These are phyloP conservation scores for Drosophila mimetica DNA, from an alignment of 2,888 invertebrate genomes.

Conservation along the genomic window DNA sequence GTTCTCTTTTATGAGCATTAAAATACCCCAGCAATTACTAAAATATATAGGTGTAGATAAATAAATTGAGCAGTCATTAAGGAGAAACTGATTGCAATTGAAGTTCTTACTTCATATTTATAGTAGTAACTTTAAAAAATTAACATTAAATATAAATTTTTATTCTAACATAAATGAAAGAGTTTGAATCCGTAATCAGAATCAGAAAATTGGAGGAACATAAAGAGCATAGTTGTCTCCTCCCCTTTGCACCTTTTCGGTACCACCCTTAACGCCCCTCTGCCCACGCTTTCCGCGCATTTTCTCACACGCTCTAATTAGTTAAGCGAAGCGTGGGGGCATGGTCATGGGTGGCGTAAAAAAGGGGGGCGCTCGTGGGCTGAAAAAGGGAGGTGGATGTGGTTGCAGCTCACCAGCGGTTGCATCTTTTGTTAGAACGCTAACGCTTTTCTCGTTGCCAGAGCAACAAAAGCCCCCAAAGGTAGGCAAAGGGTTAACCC, in stretches of 20 bases:
- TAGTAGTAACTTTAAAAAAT: no score
- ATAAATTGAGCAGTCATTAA: no score
- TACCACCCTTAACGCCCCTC: neutral
- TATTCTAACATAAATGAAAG: no score
- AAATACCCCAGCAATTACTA: neutral
- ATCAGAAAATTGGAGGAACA: constrained; percentile 36
- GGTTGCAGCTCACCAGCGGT: constrained; percentile 45
- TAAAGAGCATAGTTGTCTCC: neutral
- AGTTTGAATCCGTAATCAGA: no score
- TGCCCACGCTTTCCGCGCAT: constrained; percentile 34
- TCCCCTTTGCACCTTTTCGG: neutral
- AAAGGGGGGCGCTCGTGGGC: neutral
- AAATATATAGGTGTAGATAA: neutral
- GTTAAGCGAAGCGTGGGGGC: constrained; percentile 68
- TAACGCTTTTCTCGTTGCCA: constrained; percentile 57
- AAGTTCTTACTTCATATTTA: no score
- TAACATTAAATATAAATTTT: no score
- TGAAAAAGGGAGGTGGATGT: constrained; percentile 4
- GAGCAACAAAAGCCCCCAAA: constrained; percentile 51
- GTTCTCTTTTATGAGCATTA: neutral
- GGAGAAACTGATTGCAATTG: no score
- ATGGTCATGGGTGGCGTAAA: constrained; percentile 24
- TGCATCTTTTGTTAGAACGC: constrained; percentile 69
- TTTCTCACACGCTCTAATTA: constrained; percentile 69
- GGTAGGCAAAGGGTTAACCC: constrained; percentile 15